phyloP scores from a whole-genome alignment of 2,113 vertebrate species.

The Chlorodrepanis virens region DNA sequence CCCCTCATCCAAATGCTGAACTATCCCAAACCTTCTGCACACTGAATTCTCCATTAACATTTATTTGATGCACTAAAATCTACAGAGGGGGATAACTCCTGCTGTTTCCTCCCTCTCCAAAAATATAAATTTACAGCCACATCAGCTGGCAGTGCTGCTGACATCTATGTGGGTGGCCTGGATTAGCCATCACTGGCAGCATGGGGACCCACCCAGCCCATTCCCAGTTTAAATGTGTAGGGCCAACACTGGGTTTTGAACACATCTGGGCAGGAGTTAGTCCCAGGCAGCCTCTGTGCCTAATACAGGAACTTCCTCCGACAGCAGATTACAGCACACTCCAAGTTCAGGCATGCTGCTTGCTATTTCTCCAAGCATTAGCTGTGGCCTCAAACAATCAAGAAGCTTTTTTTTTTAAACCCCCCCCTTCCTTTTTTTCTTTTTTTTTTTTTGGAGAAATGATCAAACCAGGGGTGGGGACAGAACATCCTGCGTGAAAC shows the following conservation, averaged over 20 bases:
- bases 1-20: background rate
- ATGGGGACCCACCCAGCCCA: background rate
- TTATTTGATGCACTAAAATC: background rate
- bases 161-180: background rate
- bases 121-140: background rate
- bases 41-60: background rate
- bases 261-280: slow-evolving; percentile 60
- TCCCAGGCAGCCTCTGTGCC: slow-evolving; percentile 64
- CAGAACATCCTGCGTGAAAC: slow-evolving; percentile 97
- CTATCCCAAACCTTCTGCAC: background rate
- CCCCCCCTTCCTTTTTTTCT: background rate
- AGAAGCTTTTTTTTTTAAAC: slow-evolving; percentile 24
- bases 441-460: slow-evolving; percentile 72
- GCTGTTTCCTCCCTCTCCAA: background rate
- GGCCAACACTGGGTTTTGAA: slow-evolving; percentile 19
- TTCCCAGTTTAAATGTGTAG: slow-evolving; percentile 31
- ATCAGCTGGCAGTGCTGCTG: background rate
- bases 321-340: slow-evolving; percentile 55
- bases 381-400: slow-evolving; percentile 73
- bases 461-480: slow-evolving; percentile 83
- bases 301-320: slow-evolving; percentile 74
- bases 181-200: background rate
- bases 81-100: background rate
- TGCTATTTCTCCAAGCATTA: slow-evolving; percentile 70
- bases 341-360: slow-evolving; percentile 79